phyloP scores from a whole-genome alignment of 1,140 invertebrate genomes.

The Chironomus striatipennis region DNA sequence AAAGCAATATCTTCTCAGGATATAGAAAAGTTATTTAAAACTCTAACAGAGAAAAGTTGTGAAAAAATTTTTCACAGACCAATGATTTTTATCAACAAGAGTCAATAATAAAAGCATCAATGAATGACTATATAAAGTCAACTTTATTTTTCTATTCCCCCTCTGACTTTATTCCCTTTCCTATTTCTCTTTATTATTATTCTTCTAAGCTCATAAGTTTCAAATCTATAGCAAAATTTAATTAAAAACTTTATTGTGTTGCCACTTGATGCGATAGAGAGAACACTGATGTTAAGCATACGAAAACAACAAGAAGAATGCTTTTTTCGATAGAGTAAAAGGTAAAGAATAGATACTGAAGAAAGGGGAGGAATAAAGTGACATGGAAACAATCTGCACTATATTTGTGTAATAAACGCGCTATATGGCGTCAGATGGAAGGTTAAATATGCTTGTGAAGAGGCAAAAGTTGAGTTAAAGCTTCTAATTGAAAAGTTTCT shows the following conservation, averaged over 20 bases:
- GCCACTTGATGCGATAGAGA: neutral
- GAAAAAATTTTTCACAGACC: neutral
- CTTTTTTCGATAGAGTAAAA: no score
- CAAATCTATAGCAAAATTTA: constrained; percentile 16
- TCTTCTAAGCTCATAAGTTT: constrained; percentile 8
- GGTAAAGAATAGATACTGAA: neutral
- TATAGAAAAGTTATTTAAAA: no score
- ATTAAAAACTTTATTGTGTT: constrained; percentile 23
- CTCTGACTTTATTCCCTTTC: neutral
- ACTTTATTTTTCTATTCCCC: neutral
- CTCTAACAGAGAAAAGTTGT: neutral
- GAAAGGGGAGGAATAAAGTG: neutral
- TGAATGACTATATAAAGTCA: neutral
- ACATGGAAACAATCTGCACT: neutral
- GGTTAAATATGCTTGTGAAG: neutral
- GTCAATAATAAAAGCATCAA: neutral
- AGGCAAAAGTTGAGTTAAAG: neutral
- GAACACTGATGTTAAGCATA: neutral
- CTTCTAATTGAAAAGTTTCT: constrained; percentile 20
- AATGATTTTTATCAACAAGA: neutral
- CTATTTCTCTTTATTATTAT: neutral
- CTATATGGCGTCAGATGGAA: neutral
- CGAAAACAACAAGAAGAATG: neutral
- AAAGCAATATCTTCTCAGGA: neutral
- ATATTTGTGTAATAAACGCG: neutral